Conservation (phyloP, 2,888 invertebrate species). For the Siphonodentalium dalli region DNA sequence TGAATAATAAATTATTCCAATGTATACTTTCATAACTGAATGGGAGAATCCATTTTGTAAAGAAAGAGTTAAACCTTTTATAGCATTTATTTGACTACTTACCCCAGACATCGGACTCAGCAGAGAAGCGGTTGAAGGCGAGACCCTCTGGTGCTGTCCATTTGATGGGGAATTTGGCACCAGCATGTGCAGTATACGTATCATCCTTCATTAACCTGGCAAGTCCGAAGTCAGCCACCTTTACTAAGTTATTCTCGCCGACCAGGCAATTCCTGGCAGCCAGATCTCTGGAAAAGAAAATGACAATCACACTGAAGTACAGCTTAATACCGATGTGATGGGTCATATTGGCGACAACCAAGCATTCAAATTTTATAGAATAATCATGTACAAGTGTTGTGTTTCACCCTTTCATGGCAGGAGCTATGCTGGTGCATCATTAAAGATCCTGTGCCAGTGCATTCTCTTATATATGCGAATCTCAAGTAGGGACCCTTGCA, state of each 20-base stretch:
- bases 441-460: too few relatives aligned
- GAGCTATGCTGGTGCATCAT: too few relatives aligned
- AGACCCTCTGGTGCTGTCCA: slow-evolving; percentile 99
- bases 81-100: slow-evolving; percentile 22
- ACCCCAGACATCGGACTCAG: slow-evolving; percentile 74
- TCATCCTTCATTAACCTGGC: slow-evolving; percentile 97
- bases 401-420: too few relatives aligned
- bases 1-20: too few relatives aligned
- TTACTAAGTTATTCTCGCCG: slow-evolving; percentile 95
- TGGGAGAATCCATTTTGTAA: too few relatives aligned
- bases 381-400: too few relatives aligned
- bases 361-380: too few relatives aligned
- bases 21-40: too few relatives aligned
- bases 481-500: too few relatives aligned
- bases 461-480: too few relatives aligned
- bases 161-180: slow-evolving; percentile 99
- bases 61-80: neutral
- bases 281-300: slow-evolving; percentile 77
- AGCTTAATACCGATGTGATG: neutral
- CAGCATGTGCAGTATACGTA: slow-evolving; percentile 98
- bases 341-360: neutral
- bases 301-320: neutral
- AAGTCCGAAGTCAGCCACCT: slow-evolving; percentile 98
- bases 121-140: slow-evolving; percentile 99
- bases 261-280: slow-evolving; percentile 99